Evolutionary conservation across 2,888 invertebrate species (phyloP).

Genomic region (Automeris io): DNA sequence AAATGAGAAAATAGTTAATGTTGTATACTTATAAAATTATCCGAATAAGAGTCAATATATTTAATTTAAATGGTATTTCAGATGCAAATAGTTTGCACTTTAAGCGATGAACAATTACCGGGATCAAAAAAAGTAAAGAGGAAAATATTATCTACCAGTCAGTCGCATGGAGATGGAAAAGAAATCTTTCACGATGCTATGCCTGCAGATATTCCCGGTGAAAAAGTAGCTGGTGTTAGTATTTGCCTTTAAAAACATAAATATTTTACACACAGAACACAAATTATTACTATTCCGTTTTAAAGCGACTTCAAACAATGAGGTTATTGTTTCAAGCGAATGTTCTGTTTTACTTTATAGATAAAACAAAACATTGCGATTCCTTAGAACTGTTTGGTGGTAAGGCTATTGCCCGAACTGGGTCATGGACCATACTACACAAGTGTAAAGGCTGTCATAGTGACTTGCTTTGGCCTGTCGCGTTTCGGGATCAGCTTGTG

Average conservation of each 20-base stretch:
- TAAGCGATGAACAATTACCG: slow-evolving; percentile 51
- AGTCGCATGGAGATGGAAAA: slow-evolving; percentile 45
- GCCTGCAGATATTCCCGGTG: slow-evolving; percentile 32
- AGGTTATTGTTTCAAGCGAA: too few species aligned
- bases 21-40: too few species aligned
- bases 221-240: slow-evolving; percentile 25
- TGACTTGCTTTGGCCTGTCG: too few species aligned
- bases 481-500: too few species aligned
- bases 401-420: too few species aligned
- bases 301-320: too few species aligned
- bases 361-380: too few species aligned
- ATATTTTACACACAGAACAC: background rate
- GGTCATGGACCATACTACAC: too few species aligned
- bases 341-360: too few species aligned
- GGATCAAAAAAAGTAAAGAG: slow-evolving; percentile 33
- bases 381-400: too few species aligned
- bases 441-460: too few species aligned
- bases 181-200: slow-evolving; percentile 44
- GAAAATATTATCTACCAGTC: slow-evolving; percentile 32
- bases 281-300: background rate
- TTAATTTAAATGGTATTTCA: slow-evolving; percentile 22
- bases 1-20: too few species aligned
- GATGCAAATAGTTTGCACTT: slow-evolving; percentile 52
- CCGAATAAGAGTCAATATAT: slow-evolving; percentile 1
- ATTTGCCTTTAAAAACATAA: background rate